Base-by-base conservation (phyloP, 2,888 invertebrate genomes). In the Crematogaster levior region DNA sequence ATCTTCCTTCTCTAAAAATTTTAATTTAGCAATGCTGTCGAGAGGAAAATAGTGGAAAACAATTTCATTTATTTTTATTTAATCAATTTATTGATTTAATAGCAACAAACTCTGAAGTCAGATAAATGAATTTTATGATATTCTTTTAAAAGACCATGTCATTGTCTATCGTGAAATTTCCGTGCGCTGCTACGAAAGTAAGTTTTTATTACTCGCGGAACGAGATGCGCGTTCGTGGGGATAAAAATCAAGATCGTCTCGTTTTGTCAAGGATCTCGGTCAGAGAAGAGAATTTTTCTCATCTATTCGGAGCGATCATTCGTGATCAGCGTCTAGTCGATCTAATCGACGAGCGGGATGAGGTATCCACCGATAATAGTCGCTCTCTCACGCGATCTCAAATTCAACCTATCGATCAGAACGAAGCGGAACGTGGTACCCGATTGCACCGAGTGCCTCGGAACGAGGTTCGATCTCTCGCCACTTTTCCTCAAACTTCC, bases 351-450 rank as follows among this genome's bases (percentile, higher is more conserved):
- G 60, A 85, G 81, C 60, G 75, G 81, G 82, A 27, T 65, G 51
- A 82, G 85, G 85, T 77, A 80, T 66, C 86, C 68, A 53, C 48
- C 80, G 53, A 68, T 86, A 86, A 88, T 88, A 83, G 84, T 85
- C 86, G 79, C 85, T 86, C 88, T 84, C 88, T 88, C 88, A 84
- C 88, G 88, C 86, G 88, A 86, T 88, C 88, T 85, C 81, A 80
- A 88, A 88, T 88, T 86, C 85, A 84, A 86, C 72, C 84, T 84
- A 88, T 88, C 88, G 88, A 88, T 88, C 88, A 85, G 85, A 37
- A 34, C 58, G 46, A 66, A 27, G 65, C 24, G 79, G 30, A 46
- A 73, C 74, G 75, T 51, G 85, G 46, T 65, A 80, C 77, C 84
- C 83, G 85, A 84, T 88, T 86, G 82, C 73, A 65, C 74, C 56